phyloP scores from a whole-genome alignment of 2,797 vertebrate species.

The Alcedo atthis region DNA sequence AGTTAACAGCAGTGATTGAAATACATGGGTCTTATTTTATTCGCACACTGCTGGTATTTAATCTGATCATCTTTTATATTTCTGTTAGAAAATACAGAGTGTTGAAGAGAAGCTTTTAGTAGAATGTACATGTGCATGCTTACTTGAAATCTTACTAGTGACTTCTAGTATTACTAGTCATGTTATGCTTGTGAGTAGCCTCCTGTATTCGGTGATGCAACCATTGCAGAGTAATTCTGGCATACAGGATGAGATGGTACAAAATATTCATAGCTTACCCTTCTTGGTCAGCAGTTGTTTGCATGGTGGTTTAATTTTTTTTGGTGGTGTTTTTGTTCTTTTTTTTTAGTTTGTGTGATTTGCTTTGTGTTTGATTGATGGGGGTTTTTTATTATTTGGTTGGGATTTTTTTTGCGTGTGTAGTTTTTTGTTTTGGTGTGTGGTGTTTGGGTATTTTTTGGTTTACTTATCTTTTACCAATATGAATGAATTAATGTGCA shows the following conservation, averaged over 20 bases:
- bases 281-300: background rate
- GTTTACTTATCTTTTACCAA: background rate
- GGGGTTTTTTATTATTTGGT: no score
- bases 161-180: background rate
- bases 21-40: background rate
- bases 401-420: no score
- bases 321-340: background rate
- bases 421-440: no score
- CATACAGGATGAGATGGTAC: background rate
- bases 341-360: background rate
- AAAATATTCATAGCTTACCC: fast-evolving
- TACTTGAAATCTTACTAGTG: background rate
- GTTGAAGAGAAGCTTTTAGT: background rate
- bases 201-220: background rate
- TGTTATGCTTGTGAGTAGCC: background rate
- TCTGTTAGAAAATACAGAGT: background rate
- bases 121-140: background rate
- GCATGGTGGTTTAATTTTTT: no score
- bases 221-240: background rate
- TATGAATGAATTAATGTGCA: background rate
- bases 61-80: background rate
- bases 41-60: background rate
- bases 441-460: no score
- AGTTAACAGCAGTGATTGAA: background rate
- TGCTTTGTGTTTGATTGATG: background rate